Percentiles rank a stretch among this genome's conserved stretches.
phyloP scores from a whole-genome alignment of 2,113 vertebrate genomes.

The Tetrax tetrax region DNA sequence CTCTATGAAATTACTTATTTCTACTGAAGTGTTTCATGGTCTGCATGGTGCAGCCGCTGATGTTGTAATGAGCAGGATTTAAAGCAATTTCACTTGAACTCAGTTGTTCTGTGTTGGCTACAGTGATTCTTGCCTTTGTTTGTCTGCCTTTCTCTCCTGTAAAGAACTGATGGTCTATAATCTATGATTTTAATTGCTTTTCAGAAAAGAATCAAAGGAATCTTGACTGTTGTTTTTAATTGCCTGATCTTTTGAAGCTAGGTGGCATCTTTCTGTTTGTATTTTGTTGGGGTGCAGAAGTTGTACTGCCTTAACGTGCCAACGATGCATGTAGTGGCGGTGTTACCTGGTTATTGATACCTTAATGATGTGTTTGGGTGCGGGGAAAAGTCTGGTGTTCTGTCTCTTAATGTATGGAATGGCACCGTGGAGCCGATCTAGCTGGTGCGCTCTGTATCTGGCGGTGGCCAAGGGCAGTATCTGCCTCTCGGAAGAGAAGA shows the following conservation, averaged over 20 bases:
- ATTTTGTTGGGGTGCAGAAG: neutral
- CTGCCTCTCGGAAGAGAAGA: neutral
- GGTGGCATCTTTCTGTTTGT: neutral
- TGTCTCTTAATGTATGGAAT: neutral
- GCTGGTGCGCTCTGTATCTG: neutral
- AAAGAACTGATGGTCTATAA: neutral
- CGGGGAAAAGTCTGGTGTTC: neutral
- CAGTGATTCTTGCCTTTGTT: neutral
- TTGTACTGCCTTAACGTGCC: neutral
- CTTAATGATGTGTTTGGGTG: neutral
- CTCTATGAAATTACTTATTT: constrained; percentile 21
- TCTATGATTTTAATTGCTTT: neutral
- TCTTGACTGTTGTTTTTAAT: neutral
- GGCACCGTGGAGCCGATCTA: neutral
- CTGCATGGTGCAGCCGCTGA: neutral
- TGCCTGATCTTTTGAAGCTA: neutral
- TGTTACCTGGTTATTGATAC: neutral
- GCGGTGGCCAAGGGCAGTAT: neutral
- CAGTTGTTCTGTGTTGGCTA: constrained; percentile 23
- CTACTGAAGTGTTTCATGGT: constrained; percentile 8
- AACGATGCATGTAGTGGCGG: neutral
- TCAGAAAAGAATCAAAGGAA: neutral
- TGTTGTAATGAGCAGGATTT: constrained; percentile 15
- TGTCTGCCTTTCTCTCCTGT: neutral
- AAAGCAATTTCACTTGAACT: constrained; percentile 15